These are phyloP conservation scores for Globodera ellingtonae DNA, from an alignment of 1,140 invertebrate species.

Conservation along the genomic window DNA sequence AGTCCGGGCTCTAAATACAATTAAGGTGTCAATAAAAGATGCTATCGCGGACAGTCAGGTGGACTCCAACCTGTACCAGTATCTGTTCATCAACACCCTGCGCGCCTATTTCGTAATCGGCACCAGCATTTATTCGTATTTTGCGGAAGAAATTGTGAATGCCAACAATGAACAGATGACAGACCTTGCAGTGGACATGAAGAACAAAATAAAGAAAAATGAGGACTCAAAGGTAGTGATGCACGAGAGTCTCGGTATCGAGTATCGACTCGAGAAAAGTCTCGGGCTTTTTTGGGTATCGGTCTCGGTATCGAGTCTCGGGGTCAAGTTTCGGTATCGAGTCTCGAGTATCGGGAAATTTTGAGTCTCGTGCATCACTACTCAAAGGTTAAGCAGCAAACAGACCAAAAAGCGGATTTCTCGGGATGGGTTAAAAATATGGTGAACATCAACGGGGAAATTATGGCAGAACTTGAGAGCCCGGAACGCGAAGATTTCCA, in stretches of 20 bases:
- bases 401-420: neutral
- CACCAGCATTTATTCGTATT: neutral
- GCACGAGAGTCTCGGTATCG: too few relatives aligned
- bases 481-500: too few relatives aligned
- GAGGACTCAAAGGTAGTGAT: neutral
- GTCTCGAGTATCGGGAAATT: too few relatives aligned
- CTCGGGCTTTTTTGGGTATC: too few relatives aligned
- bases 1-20: neutral
- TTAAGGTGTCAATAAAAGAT: neutral
- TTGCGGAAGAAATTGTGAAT: neutral
- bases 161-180: neutral
- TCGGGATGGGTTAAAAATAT: too few relatives aligned
- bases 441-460: too few relatives aligned
- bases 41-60: neutral
- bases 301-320: too few relatives aligned
- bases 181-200: neutral
- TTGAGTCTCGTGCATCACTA: too few relatives aligned
- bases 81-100: neutral
- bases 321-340: too few relatives aligned
- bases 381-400: neutral
- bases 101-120: neutral
- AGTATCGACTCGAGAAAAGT: too few relatives aligned
- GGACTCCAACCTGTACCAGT: neutral
- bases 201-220: neutral
- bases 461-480: too few relatives aligned